Base-by-base conservation (phyloP, 2,888 invertebrate genomes). In the Spicauda simplicius region DNA sequence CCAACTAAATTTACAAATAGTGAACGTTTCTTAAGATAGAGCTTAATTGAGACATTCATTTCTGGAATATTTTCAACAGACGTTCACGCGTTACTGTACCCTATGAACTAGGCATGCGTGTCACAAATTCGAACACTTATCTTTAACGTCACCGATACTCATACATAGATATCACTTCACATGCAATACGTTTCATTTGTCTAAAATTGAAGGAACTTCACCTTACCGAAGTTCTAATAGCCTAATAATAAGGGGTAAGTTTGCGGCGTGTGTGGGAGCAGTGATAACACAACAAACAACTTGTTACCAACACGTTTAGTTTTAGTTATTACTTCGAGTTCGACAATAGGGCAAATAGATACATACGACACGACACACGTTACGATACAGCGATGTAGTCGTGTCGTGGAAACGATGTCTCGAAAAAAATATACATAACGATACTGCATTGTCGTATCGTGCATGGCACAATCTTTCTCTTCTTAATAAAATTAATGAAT, bases 271-370 rank as follows among this genome's bases (percentile, higher is more conserved):
- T 76, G 86, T 84, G 85, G 87, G 91, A 91, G 91, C 85, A 84
- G 91, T 91, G 92, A 93, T 93, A 93, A 92, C 90, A 90, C 88
- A 90, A 91, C 92, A 91, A 90, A 91, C 91, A 92, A 91, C 90
- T 93, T 91, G 92, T 92, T 92, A 91, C 91, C 90, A 91, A 92
- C 92, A 90, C 91, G 90, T 91, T 92, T 90, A 91, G 91, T 91
- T 91, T 91, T 90, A 91, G 91, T 90, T 91, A 91, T 91, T 90
- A 88, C 91, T 84, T 81, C 81, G 85, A 91, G 87, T 91, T 91
- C 89, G 90, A 88, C 87, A 88, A 83, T 88, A 33, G 33, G 33
- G 6, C 33, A 33, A 33, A 33, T 0, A 33, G 8, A 33, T 33
- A 33, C 33, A 33, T 33, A 10, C 33, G 33, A 33, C 8, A 10